Percentiles rank a stretch among this genome's conserved stretches.
phyloP scores from a whole-genome alignment of 2,888 invertebrate species.

The Folsomia manolachei region DNA sequence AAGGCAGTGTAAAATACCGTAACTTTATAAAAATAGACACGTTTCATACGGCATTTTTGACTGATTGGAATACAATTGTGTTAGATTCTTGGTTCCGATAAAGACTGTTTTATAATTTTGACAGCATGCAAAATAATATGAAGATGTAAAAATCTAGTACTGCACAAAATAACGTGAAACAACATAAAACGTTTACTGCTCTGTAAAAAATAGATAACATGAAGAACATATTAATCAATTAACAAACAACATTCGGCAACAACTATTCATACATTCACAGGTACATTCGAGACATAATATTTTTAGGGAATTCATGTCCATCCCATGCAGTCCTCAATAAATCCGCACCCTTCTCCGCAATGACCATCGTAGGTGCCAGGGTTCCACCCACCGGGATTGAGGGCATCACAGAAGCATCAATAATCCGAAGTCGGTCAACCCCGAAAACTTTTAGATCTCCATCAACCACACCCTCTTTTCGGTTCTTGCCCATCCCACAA shows the following conservation, averaged over 20 bases:
- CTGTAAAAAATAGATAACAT: too few species aligned
- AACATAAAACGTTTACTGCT: too few species aligned
- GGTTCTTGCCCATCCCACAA: slow-evolving; percentile 27
- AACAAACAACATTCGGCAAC: background rate
- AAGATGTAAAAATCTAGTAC: background rate
- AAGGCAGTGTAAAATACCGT: too few species aligned
- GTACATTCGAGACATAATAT: too few species aligned
- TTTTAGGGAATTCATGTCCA: too few species aligned
- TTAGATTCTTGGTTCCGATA: too few species aligned
- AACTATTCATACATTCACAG: background rate
- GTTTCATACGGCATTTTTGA: too few species aligned
- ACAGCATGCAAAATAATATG: too few species aligned
- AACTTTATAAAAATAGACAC: too few species aligned
- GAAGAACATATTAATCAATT: background rate
- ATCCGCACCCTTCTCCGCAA: slow-evolving; percentile 36
- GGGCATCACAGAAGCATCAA: slow-evolving; percentile 37
- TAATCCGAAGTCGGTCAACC: slow-evolving; percentile 28
- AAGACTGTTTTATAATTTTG: too few species aligned
- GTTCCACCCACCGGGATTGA: slow-evolving; percentile 23
- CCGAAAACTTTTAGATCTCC: slow-evolving; percentile 34
- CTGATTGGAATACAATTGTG: too few species aligned
- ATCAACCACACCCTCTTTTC: slow-evolving; percentile 26
- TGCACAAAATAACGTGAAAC: background rate
- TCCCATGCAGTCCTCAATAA: slow-evolving; percentile 20
- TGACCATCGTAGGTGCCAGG: slow-evolving; percentile 27